These are phyloP conservation scores for Selene dorsalis DNA, from an alignment of 2,797 vertebrate species.

Conservation along the genomic window DNA sequence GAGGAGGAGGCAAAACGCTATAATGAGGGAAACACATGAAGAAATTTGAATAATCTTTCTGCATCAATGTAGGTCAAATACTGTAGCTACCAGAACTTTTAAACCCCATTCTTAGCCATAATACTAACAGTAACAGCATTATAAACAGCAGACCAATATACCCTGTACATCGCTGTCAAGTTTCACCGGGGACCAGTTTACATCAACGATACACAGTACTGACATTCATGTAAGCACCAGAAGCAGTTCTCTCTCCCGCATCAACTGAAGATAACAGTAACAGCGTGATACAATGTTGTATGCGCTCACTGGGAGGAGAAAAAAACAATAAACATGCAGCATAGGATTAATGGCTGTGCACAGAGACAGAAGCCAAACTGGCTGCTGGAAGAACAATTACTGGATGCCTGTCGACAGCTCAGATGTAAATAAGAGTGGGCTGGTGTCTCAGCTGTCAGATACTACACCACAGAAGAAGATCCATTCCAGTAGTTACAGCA, in stretches of 20 bases:
- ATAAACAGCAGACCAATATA: neutral
- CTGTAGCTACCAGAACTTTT: neutral
- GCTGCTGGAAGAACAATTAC: conserved; percentile 73
- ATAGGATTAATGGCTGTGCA: conserved; percentile 49
- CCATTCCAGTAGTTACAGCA: conserved; percentile 22
- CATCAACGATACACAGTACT: conserved; percentile 37
- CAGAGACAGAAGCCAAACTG: conserved; percentile 62
- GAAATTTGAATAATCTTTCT: conserved; percentile 3
- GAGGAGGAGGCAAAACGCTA: neutral
- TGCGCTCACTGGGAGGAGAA: conserved; percentile 5
- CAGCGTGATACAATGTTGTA: conserved; percentile 4
- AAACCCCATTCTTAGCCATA: neutral
- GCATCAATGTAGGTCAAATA: neutral
- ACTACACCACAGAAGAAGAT: conserved; percentile 52
- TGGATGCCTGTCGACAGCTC: conserved; percentile 59
- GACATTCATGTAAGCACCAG: conserved; percentile 42
- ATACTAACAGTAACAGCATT: neutral
- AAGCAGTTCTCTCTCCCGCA: conserved; percentile 23
- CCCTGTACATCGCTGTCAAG: conserved; percentile 1
- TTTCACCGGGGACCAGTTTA: conserved; percentile 56
- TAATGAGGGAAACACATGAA: conserved; percentile 7
- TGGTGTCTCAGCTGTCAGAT: conserved; percentile 62
- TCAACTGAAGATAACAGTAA: conserved; percentile 32
- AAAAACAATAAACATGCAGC: conserved; percentile 36
- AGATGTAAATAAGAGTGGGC: conserved; percentile 72